phyloP scores from a whole-genome alignment of 2,113 vertebrate species.

The Scytalopus superciliaris region DNA sequence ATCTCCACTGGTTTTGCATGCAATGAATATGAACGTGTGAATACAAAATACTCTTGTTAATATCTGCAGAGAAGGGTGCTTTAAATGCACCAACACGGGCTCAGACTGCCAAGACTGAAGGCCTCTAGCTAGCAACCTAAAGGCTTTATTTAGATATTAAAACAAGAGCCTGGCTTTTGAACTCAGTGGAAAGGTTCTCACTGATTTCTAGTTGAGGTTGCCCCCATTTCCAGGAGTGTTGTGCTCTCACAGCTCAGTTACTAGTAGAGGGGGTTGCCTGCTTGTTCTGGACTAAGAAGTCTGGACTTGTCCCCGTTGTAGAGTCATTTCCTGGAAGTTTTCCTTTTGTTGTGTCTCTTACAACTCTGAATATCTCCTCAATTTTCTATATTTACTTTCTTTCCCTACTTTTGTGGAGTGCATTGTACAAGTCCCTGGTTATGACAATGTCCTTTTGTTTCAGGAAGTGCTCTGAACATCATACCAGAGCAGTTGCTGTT shows the following conservation, averaged over 20 bases:
- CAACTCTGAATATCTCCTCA: constrained; percentile 7
- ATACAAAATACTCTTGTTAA: not conserved
- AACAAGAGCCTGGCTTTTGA: not conserved
- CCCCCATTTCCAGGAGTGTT: not conserved
- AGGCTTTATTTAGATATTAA: not conserved
- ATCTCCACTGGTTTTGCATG: not conserved
- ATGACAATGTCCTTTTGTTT: constrained; percentile 34
- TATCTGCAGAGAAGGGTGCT: not conserved
- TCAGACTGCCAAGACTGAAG: not conserved
- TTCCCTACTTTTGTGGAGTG: constrained; percentile 13
- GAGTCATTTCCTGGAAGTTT: constrained; percentile 43
- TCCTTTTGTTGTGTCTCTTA: constrained; percentile 38
- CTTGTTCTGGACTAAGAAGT: not conserved
- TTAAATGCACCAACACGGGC: not conserved
- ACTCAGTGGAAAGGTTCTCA: not conserved
- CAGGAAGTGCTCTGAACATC: constrained; percentile 38
- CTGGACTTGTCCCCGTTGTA: constrained; percentile 7
- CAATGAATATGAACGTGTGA: not conserved
- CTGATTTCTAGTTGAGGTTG: not conserved
- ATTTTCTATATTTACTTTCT: constrained; percentile 52
- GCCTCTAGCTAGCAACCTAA: not conserved
- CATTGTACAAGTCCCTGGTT: constrained; percentile 2
- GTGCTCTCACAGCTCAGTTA: not conserved
- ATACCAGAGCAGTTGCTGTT: not conserved
- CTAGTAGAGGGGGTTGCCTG: not conserved